These are phyloP conservation scores for Tenthredo livida DNA, from an alignment of 2,888 invertebrate species.

Conservation along the genomic window DNA sequence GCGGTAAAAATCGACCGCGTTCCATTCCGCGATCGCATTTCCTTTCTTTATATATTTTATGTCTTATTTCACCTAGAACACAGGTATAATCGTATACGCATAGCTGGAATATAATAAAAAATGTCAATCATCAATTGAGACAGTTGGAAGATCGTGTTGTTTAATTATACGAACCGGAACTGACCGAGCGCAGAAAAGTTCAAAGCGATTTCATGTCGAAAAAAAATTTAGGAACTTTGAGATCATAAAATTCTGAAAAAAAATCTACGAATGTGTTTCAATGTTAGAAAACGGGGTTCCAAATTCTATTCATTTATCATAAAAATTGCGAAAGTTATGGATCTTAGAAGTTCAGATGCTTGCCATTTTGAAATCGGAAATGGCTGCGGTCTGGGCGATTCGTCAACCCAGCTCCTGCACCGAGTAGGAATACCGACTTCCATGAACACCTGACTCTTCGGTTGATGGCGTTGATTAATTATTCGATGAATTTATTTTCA, in stretches of 20 bases:
- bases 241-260: not conserved
- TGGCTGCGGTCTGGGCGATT: not conserved
- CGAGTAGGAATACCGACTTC: not conserved
- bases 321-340: not conserved
- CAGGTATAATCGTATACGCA: no score
- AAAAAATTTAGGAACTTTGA: not conserved
- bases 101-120: not conserved
- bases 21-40: slow-evolving; percentile 34
- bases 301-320: not conserved
- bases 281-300: not conserved
- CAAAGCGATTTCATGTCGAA: not conserved
- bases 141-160: not conserved
- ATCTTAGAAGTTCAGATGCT: not conserved
- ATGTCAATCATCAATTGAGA: not conserved
- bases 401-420: not conserved
- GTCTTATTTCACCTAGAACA: not conserved
- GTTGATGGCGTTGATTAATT: not conserved
- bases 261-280: not conserved
- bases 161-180: not conserved
- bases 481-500: not conserved
- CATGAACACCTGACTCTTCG: not conserved
- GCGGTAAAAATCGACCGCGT: slow-evolving; percentile 27
- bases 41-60: not conserved
- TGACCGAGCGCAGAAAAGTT: not conserved
- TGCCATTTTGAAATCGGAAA: not conserved